Conservation (phyloP, 2,113 vertebrate genomes). For the Cololabis saira region DNA sequence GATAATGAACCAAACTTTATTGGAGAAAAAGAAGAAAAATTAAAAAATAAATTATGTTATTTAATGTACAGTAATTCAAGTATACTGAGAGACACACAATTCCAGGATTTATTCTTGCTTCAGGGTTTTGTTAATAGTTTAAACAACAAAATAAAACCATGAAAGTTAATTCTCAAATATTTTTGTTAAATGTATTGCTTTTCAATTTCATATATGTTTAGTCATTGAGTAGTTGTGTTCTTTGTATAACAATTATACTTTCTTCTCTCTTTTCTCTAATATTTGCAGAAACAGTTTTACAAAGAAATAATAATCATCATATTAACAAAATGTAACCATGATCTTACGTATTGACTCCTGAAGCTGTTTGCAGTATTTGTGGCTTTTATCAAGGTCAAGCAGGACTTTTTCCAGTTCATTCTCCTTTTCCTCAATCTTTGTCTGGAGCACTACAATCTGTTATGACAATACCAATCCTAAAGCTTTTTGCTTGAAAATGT, state of each 20-base stretch:
- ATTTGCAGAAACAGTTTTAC: too few relatives aligned
- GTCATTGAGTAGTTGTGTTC: too few relatives aligned
- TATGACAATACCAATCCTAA: slow-evolving; percentile 13
- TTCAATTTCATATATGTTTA: too few relatives aligned
- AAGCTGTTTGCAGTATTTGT: slow-evolving; percentile 78
- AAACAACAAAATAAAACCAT: not conserved
- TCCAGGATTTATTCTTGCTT: not conserved
- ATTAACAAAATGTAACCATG: not conserved
- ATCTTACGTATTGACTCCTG: slow-evolving; percentile 86
- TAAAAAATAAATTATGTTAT: too few relatives aligned
- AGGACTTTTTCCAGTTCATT: slow-evolving; percentile 77
- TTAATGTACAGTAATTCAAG: too few relatives aligned
- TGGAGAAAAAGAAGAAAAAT: not conserved
- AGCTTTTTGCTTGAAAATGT: not conserved
- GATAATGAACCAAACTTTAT: not conserved
- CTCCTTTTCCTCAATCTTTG: slow-evolving; percentile 81
- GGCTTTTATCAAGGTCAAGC: slow-evolving; percentile 81
- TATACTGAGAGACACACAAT: not conserved
- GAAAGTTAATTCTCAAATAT: too few relatives aligned
- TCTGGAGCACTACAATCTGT: slow-evolving; percentile 83
- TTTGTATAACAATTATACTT: too few relatives aligned
- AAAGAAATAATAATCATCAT: not conserved
- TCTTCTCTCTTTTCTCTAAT: too few relatives aligned
- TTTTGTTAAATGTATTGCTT: too few relatives aligned
- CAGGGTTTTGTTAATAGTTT: not conserved